phyloP scores from a whole-genome alignment of 2,113 vertebrate species.

The Aramus guarauna region DNA sequence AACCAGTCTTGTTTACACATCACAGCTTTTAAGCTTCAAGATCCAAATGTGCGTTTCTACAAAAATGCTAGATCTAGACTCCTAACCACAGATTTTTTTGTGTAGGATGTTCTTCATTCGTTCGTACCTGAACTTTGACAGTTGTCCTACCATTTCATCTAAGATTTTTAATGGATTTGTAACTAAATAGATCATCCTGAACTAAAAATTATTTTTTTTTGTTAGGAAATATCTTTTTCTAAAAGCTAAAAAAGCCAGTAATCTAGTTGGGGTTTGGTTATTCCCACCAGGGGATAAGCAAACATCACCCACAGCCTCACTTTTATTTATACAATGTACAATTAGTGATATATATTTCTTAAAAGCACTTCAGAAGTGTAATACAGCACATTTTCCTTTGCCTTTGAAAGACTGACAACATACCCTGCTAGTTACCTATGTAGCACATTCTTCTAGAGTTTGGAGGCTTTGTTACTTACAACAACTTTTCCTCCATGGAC shows the following conservation, averaged over 20 bases:
- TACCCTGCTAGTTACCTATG: not conserved
- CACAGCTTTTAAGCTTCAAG: slow-evolving; percentile 6
- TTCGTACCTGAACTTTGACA: slow-evolving; percentile 35
- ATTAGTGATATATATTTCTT: not conserved
- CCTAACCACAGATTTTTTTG: slow-evolving; percentile 6
- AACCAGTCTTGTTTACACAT: slow-evolving; percentile 5
- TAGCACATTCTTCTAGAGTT: not conserved
- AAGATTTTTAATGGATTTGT: not conserved
- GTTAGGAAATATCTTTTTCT: not conserved
- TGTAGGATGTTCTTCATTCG: slow-evolving; percentile 39
- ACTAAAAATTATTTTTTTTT: not conserved
- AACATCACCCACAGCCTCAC: not conserved
- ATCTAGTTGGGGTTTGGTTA: not conserved
- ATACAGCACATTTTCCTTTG: not conserved
- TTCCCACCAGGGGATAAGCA: not conserved
- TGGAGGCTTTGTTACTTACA: not conserved
- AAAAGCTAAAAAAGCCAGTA: not conserved
- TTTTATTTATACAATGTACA: not conserved
- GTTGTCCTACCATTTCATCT: not conserved
- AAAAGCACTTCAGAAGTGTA: not conserved
- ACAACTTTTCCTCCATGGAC: not conserved
- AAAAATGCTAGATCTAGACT: not conserved
- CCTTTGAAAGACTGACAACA: not conserved
- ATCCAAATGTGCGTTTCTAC: not conserved
- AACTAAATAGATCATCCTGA: not conserved